Evolutionary conservation across 2,797 vertebrate species (phyloP).

Genomic region (Vultur gryphus): DNA sequence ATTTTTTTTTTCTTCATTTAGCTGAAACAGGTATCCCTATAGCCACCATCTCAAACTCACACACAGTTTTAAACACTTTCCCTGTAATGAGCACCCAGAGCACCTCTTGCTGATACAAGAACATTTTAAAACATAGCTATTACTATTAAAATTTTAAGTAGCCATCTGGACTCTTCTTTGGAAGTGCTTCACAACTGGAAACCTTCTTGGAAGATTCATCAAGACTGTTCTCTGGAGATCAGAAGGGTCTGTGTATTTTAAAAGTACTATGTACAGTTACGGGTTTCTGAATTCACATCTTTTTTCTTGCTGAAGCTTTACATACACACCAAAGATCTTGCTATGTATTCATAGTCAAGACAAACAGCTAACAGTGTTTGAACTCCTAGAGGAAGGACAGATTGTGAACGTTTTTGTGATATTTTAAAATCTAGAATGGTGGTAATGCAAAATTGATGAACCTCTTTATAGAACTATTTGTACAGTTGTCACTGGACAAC

Average conservation of each 20-base stretch:
- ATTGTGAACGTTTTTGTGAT: not conserved
- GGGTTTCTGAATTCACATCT: not conserved
- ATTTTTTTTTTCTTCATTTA: not conserved
- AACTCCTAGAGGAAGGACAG: not conserved
- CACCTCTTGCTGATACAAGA: not conserved
- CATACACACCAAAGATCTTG: not conserved
- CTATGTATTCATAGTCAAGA: not conserved
- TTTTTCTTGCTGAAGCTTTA: not conserved
- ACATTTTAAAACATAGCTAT: not conserved
- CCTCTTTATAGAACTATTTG: not conserved
- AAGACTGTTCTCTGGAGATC: not conserved
- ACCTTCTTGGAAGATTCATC: not conserved
- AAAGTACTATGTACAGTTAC: not conserved
- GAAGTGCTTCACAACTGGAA: not conserved
- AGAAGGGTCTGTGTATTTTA: not conserved
- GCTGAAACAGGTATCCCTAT: not conserved
- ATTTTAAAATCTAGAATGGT: not conserved
- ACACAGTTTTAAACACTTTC: not conserved
- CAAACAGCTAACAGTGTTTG: not conserved
- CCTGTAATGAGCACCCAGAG: not conserved
- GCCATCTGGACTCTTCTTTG: not conserved
- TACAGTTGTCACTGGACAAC: not conserved
- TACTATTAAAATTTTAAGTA: not conserved
- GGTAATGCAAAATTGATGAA: not conserved
- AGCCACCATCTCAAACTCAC: not conserved